phyloP scores from a whole-genome alignment of 2,113 vertebrate genomes.

The Fulica atra region DNA sequence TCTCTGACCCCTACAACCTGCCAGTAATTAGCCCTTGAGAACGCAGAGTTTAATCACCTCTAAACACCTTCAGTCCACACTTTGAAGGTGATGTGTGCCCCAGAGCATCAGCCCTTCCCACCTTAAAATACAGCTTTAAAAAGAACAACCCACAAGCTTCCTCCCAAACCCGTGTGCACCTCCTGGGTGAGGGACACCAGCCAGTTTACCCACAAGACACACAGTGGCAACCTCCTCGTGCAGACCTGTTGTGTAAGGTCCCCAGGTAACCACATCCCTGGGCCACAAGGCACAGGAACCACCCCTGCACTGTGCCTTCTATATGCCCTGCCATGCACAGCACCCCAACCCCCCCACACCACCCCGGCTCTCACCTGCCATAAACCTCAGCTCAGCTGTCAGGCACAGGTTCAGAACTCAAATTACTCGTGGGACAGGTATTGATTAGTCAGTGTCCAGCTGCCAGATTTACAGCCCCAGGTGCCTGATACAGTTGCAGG shows the following conservation, averaged over 20 bases:
- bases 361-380: not conserved
- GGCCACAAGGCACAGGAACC: not conserved
- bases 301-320: not conserved
- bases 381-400: not conserved
- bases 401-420: not conserved
- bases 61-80: not conserved
- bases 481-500: not conserved
- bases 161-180: not conserved
- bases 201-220: not conserved
- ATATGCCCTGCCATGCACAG: not conserved
- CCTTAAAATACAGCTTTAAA: not conserved
- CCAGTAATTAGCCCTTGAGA: not conserved
- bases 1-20: not conserved
- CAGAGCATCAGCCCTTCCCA: not conserved
- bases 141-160: not conserved
- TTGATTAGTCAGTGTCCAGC: slow-evolving; percentile 19
- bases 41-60: not conserved
- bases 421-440: slow-evolving; percentile 4
- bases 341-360: not conserved
- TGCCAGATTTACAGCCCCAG: slow-evolving; percentile 2
- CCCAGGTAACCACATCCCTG: not conserved
- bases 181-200: not conserved
- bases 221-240: not conserved
- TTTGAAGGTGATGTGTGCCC: not conserved
- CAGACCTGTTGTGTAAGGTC: not conserved